phyloP scores from a whole-genome alignment of 2,797 vertebrate genomes.

The Phataginus tetradactyla region DNA sequence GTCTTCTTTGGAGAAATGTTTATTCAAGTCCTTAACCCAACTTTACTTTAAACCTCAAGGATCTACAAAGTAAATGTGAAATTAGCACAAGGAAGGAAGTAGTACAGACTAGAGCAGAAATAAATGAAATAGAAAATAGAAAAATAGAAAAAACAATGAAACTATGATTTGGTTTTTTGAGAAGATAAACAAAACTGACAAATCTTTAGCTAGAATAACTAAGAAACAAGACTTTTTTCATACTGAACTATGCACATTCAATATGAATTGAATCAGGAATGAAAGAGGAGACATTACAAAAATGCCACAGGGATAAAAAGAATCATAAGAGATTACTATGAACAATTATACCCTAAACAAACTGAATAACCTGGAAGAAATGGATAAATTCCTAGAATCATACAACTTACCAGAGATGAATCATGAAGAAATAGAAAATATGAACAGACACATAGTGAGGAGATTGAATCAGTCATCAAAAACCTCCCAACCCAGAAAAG shows the following conservation, averaged over 20 bases:
- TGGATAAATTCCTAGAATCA: not conserved
- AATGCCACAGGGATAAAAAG: not conserved
- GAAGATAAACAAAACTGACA: not conserved
- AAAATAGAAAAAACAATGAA: not conserved
- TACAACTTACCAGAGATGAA: not conserved
- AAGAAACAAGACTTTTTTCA: not conserved
- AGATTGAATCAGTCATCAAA: not conserved
- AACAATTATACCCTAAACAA: not conserved
- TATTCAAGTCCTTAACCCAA: not conserved
- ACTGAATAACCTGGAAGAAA: not conserved
- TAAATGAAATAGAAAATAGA: not conserved
- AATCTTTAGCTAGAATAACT: not conserved
- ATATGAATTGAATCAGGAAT: not conserved
- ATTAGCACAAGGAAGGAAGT: not conserved
- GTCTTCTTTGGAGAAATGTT: not conserved
- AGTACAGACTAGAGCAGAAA: not conserved
- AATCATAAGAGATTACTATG: not conserved
- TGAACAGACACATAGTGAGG: not conserved
- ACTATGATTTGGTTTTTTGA: not conserved
- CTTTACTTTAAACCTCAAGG: not conserved
- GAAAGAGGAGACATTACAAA: not conserved
- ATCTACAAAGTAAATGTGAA: not conserved
- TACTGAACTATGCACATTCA: too few relatives aligned
- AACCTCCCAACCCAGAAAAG: not conserved
- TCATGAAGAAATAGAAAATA: not conserved